These are phyloP conservation scores for Maniola hyperantus DNA, from an alignment of 2,888 invertebrate genomes.

Conservation along the genomic window DNA sequence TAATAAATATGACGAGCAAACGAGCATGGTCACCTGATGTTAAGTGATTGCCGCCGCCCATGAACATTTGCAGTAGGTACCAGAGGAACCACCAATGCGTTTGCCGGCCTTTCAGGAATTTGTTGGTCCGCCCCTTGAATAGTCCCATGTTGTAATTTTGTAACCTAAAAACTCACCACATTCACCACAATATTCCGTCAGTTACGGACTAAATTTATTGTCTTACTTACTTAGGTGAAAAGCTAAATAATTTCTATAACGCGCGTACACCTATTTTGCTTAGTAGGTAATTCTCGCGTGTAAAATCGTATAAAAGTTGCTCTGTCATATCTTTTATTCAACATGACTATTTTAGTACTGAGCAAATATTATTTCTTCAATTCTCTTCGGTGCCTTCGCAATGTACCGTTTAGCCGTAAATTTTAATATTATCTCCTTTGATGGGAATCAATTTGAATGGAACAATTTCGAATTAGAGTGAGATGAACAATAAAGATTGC, in stretches of 20 bases:
- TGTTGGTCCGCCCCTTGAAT: too few species aligned
- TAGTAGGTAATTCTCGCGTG: slow-evolving; percentile 49
- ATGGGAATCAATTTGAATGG: slow-evolving; percentile 68
- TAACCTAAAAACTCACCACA: too few species aligned
- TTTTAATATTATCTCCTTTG: slow-evolving; percentile 63
- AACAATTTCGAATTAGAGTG: slow-evolving; percentile 65
- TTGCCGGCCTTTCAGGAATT: too few species aligned
- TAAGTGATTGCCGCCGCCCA: too few species aligned
- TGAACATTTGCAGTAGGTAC: too few species aligned
- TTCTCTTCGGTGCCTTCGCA: slow-evolving; percentile 49
- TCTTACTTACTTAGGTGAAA: background rate
- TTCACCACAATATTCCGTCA: too few species aligned
- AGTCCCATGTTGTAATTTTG: too few species aligned
- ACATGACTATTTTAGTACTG: slow-evolving; percentile 64
- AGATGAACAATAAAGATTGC: slow-evolving; percentile 66
- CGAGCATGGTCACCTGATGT: too few species aligned
- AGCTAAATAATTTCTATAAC: background rate
- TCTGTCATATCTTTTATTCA: slow-evolving; percentile 52
- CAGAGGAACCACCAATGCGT: too few species aligned
- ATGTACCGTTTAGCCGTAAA: slow-evolving; percentile 71
- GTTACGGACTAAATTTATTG: background rate
- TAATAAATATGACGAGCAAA: too few species aligned
- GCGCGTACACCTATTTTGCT: slow-evolving; percentile 46
- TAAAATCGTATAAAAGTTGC: slow-evolving; percentile 50
- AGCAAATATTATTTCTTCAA: slow-evolving; percentile 66